Base-by-base conservation (phyloP, 2,888 invertebrate species). In the Drosophila acutilabella region DNA sequence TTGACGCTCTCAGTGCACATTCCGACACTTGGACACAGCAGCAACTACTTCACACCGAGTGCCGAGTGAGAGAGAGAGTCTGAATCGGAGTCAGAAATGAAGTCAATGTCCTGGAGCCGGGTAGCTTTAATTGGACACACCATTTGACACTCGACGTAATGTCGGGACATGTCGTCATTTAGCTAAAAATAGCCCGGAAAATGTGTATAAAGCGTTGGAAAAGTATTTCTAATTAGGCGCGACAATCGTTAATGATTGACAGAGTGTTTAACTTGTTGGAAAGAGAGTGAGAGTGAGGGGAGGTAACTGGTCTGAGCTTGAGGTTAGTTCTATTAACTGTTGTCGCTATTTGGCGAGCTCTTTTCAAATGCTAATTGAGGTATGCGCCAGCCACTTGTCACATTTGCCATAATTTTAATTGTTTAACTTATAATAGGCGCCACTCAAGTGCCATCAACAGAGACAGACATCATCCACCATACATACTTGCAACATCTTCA, bases 81-180 rank as follows among this genome's bases (percentile, higher is more conserved):
- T 3, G 33, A 33, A 50, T 30, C 20, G 20, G 18, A 51, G 50
- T 18, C 36, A 13, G 33, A 7, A 13, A 18, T 13, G 14, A 47
- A 47, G 64, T 83, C 82, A 83, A 88, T 88, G 82, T 83, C 82
- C 82, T 85, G 88, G 58, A 56, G 64, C 51, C 38, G 51, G 45
- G 40, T 16, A 59, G 76, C 78, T 86, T 90, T 88, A 90, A 90
- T 90, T 90, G 90, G 88, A 80, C 76, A 72, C 81, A 71, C 71
- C 77, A 86, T 80, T 82, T 83, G 68, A 80, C 80, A 78, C 82
- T 82, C 74, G 52, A 30, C 50, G 74, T 62, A 78, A 59, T 60
- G 64, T 38, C 64, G 60, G 58, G 48, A 40, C 42, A 81, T 81
- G 80, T 77, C 78, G 82, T 84, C 83, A 84, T 84, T 80, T 60